Evolutionary conservation across 2,888 invertebrate species (phyloP).

Genomic region (Anthrax anthrax): DNA sequence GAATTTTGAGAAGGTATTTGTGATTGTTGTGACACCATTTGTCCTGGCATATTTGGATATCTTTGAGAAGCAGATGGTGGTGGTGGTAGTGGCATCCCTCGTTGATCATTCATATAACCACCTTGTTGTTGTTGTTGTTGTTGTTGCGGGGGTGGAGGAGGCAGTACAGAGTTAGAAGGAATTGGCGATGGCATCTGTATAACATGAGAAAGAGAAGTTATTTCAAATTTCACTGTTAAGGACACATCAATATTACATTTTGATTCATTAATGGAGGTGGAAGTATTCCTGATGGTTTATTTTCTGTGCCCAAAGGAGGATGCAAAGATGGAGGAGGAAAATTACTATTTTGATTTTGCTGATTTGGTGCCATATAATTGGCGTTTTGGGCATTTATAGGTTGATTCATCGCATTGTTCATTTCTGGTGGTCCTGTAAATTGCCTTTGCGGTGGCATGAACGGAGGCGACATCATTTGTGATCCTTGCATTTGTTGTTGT

Average conservation of each 20-base stretch:
- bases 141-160: background rate
- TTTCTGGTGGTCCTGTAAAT: too few species aligned
- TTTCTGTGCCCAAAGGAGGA: background rate
- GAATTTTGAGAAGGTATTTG: background rate
- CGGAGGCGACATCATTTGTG: background rate
- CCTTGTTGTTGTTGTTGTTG: background rate
- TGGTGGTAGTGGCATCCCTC: background rate
- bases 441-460: background rate
- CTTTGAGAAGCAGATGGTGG: conserved; percentile 1
- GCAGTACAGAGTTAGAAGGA: background rate
- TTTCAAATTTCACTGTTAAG: too few species aligned
- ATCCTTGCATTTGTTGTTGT: conserved; percentile 13
- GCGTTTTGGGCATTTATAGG: background rate
- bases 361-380: background rate
- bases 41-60: conserved; percentile 14
- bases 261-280: background rate
- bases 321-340: conserved; percentile 8
- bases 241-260: too few species aligned
- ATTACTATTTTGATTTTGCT: conserved; percentile 1
- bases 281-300: background rate
- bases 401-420: background rate
- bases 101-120: background rate
- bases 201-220: too few species aligned
- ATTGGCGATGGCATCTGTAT: too few species aligned
- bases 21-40: conserved; percentile 8